phyloP scores from a whole-genome alignment of 2,888 invertebrate species.

The Leptinotarsa tumamoca region DNA sequence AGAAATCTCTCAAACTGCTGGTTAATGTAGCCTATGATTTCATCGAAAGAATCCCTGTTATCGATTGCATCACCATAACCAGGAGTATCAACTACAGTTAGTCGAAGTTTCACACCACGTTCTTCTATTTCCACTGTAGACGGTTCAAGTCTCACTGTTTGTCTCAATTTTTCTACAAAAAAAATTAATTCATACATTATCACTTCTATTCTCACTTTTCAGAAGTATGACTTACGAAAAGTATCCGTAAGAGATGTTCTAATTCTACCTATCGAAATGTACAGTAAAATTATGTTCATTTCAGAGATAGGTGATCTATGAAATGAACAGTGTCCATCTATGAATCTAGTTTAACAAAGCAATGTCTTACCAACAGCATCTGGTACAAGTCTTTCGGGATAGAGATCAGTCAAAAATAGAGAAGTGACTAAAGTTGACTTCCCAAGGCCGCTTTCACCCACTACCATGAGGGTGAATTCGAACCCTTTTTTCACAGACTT shows the following conservation, averaged over 20 bases:
- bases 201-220: no score
- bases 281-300: no score
- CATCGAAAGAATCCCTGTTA: conserved; percentile 92
- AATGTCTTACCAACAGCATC: conserved; percentile 81
- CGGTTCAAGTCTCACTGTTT: conserved; percentile 93
- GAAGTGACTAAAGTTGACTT: conserved; percentile 97
- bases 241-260: no score
- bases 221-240: no score
- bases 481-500: conserved; percentile 98
- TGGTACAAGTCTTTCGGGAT: conserved; percentile 91
- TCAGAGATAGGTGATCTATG: no score
- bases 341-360: not conserved
- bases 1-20: conserved; percentile 95
- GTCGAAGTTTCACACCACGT: conserved; percentile 89
- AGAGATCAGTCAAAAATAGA: conserved; percentile 92
- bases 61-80: conserved; percentile 97
- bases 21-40: conserved; percentile 96
- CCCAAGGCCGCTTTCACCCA: conserved; percentile 85
- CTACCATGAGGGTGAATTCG: conserved; percentile 97
- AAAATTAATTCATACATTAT: no score
- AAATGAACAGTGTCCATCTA: no score
- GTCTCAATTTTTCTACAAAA: conserved; percentile 83
- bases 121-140: conserved; percentile 98
- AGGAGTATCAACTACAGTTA: conserved; percentile 96
- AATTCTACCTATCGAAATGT: no score